Conservation (phyloP, 2,888 invertebrate species). For the Meloe dianella region DNA sequence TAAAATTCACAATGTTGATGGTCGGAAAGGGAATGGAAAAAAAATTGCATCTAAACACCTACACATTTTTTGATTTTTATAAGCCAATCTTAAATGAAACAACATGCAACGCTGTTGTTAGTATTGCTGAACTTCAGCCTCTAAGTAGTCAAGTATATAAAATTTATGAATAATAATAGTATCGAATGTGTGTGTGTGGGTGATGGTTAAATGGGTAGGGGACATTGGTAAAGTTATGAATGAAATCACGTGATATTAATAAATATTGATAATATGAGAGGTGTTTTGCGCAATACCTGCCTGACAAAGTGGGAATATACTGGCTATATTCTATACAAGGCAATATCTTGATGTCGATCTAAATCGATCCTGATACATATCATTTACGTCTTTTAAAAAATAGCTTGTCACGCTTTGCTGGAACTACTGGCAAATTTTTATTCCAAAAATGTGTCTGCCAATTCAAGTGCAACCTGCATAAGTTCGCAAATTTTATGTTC, state of each 20-base stretch:
- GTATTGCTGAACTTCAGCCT: neutral
- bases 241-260: conserved; percentile 29
- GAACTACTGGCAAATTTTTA: too few relatives aligned
- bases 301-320: too few relatives aligned
- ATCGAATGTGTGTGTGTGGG: neutral
- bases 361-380: too few relatives aligned
- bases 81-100: neutral
- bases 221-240: conserved; percentile 17
- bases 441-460: too few relatives aligned
- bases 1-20: neutral
- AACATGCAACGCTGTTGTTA: neutral
- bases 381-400: too few relatives aligned
- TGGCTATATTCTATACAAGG: neutral
- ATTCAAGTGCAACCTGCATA: too few relatives aligned
- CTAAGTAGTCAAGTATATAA: neutral
- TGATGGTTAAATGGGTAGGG: conserved; percentile 8
- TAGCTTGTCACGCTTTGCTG: too few relatives aligned
- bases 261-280: neutral
- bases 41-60: conserved; percentile 15
- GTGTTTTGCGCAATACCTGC: neutral
- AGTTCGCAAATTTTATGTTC: too few relatives aligned
- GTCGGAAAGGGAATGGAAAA: neutral
- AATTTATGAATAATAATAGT: neutral
- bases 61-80: conserved; percentile 13
- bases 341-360: neutral